phyloP scores from a whole-genome alignment of 2,797 vertebrate species.

The Danionella dracula region DNA sequence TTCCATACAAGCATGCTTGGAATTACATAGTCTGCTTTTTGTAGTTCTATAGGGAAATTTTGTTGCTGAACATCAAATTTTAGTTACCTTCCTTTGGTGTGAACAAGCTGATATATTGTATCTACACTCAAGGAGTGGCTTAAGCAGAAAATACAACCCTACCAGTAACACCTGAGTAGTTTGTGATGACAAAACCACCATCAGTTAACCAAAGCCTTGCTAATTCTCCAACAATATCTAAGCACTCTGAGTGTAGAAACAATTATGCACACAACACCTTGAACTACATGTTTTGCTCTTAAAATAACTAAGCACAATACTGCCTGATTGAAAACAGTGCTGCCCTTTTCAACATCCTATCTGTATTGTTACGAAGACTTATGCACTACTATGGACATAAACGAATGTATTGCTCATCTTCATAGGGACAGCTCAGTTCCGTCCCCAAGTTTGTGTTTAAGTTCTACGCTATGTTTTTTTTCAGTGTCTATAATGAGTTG shows the following conservation, averaged over 20 bases:
- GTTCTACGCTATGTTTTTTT: not conserved
- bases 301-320: conserved; percentile 49
- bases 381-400: conserved; percentile 50
- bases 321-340: conserved; percentile 45
- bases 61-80: no score
- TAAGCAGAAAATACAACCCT: not conserved
- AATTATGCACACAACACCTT: conserved; percentile 19
- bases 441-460: conserved; percentile 2
- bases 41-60: no score
- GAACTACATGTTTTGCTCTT: conserved; percentile 26
- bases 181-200: not conserved
- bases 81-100: not conserved
- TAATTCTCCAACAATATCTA: no score
- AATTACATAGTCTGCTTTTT: no score
- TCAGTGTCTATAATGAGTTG: not conserved
- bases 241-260: not conserved
- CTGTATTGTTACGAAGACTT: conserved; percentile 42
- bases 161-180: no score
- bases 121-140: not conserved
- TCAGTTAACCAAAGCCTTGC: no score
- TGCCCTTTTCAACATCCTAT: conserved; percentile 40
- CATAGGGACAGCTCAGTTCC: conserved; percentile 24
- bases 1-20: no score
- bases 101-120: not conserved
- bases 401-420: conserved; percentile 46